phyloP scores from a whole-genome alignment of 2,113 vertebrate genomes.

The Chionis minor region DNA sequence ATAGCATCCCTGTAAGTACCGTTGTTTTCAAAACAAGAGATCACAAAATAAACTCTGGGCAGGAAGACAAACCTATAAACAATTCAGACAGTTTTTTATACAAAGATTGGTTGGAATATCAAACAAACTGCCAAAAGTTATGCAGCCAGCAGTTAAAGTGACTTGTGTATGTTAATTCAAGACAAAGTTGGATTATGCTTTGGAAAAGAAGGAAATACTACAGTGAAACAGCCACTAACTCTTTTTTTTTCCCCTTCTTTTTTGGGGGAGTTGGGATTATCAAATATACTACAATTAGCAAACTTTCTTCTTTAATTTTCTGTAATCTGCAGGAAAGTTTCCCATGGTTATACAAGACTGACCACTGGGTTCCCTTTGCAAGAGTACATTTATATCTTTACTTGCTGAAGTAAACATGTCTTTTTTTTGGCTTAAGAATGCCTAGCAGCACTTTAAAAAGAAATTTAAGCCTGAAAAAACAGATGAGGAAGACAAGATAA shows the following conservation, averaged over 20 bases:
- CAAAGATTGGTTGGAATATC: slow-evolving; percentile 53
- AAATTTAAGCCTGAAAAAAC: not conserved
- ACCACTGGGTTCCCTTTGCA: not conserved
- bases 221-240: not conserved
- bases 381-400: not conserved
- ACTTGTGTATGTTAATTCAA: slow-evolving; percentile 44
- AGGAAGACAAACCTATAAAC: slow-evolving; percentile 61
- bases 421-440: not conserved
- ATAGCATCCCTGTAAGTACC: not conserved
- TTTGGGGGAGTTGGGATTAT: not conserved
- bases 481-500: slow-evolving; percentile 29
- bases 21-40: slow-evolving; percentile 54
- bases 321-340: not conserved
- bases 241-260: not conserved
- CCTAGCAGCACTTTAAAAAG: slow-evolving; percentile 3
- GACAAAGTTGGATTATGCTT: slow-evolving; percentile 46
- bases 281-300: not conserved
- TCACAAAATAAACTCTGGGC: slow-evolving; percentile 37
- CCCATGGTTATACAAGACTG: not conserved
- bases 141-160: slow-evolving; percentile 52
- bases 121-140: slow-evolving; percentile 46
- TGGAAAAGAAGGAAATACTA: slow-evolving; percentile 50
- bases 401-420: slow-evolving; percentile 14
- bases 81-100: slow-evolving; percentile 52
- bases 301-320: slow-evolving; percentile 14